Percentiles rank a stretch among this genome's conserved stretches.
Conservation (phyloP, 2,888 invertebrate species). For the Cyrtodaria siliqua region DNA sequence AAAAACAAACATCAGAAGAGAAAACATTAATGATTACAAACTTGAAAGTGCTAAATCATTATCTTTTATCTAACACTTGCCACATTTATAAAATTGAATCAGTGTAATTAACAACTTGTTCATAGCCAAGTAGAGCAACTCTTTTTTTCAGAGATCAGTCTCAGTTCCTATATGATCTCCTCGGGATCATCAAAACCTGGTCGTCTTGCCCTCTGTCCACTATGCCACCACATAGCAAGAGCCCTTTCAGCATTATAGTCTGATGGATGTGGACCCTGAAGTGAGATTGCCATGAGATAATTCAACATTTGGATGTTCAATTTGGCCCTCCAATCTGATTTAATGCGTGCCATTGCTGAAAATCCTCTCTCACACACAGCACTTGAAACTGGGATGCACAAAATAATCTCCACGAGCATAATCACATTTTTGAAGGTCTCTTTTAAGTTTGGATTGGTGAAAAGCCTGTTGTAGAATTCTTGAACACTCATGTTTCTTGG, state of each 20-base stretch:
- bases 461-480: constrained; percentile 20
- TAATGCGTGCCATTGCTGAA: constrained; percentile 55
- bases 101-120: too few relatives aligned
- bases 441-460: constrained; percentile 20
- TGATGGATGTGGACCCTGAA: constrained; percentile 34
- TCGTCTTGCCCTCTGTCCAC: constrained; percentile 47
- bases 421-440: constrained; percentile 24
- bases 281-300: constrained; percentile 45
- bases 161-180: too few relatives aligned
- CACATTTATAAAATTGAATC: too few relatives aligned
- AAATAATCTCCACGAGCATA: constrained; percentile 45
- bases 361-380: constrained; percentile 62
- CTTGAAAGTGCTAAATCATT: too few relatives aligned
- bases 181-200: constrained; percentile 54
- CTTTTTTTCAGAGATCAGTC: too few relatives aligned
- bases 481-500: constrained; percentile 2
- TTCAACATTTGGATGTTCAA: constrained; percentile 49
- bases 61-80: too few relatives aligned
- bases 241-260: constrained; percentile 47
- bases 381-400: constrained; percentile 44
- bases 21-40: too few relatives aligned
- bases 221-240: constrained; percentile 53
- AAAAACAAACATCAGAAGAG: too few relatives aligned
- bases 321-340: constrained; percentile 57
- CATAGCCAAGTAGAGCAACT: too few relatives aligned